These are phyloP conservation scores for Esox lucius DNA, from an alignment of 2,797 vertebrate species.

Conservation along the genomic window DNA sequence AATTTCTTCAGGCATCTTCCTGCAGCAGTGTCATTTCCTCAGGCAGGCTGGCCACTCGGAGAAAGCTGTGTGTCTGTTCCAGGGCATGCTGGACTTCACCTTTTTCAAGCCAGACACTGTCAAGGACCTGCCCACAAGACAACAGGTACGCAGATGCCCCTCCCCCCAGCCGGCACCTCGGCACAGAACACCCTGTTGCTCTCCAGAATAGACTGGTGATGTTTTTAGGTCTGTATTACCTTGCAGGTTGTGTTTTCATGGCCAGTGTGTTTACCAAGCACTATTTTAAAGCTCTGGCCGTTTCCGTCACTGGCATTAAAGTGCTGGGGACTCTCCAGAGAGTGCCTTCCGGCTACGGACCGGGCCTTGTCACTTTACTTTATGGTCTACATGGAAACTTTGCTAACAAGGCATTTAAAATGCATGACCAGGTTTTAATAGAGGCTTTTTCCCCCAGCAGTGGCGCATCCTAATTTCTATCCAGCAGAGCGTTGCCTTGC, in stretches of 20 bases:
- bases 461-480: not conserved
- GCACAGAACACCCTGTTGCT: not conserved
- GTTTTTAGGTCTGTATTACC: not conserved
- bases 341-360: not conserved
- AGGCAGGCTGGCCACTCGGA: conserved; percentile 88
- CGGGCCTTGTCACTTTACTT: conserved; percentile 1
- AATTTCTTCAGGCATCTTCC: conserved; percentile 76
- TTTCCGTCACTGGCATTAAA: not conserved
- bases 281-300: not conserved
- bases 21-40: conserved; percentile 89
- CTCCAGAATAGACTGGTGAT: not conserved
- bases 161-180: not conserved
- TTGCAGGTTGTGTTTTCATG: not conserved
- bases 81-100: conserved; percentile 88
- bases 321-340: not conserved
- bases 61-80: conserved; percentile 85
- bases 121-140: conserved; percentile 66
- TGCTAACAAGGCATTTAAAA: not conserved
- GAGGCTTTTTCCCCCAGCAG: not conserved
- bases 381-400: conserved; percentile 1
- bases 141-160: conserved; percentile 59
- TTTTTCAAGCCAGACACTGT: conserved; percentile 90
- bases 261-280: not conserved
- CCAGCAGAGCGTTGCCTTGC: not conserved
- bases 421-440: not conserved